Evolutionary conservation across 1,140 invertebrate species (phyloP), one percentile per base, ranked within the genome.

Genomic region (Myzus persicae): DNA sequence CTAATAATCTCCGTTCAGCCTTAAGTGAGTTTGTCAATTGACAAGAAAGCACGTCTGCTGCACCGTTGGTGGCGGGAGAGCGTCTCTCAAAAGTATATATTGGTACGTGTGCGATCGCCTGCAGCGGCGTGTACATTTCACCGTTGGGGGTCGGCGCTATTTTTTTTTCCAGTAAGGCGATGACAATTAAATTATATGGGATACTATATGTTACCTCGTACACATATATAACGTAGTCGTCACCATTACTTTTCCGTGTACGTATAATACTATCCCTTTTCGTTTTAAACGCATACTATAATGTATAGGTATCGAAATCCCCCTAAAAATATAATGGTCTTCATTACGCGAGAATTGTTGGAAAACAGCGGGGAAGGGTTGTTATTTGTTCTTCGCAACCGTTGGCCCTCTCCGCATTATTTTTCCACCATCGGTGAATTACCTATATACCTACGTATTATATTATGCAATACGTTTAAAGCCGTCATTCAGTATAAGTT

Each of bases 1-100:
- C 5, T n/a, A n/a, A 76, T n/a, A 76, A 76, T 18, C 14, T n/a
- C 59, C 59, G 59, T 76, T 76, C 59, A n/a, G 59, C 14, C 11
- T 76, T 76, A 76, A 76, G 31, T 76, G 59, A 76, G 31, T 76
- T 76, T 76, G 59, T 76, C 31, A 76, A 76, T 76, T 76, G 59
- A 76, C 59, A 76, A 76, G n/a, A 76, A 76, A 76, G 24, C 40
- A 84, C 40, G 82, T 84, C 84, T 42, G 40, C 31, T 40, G 38
- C 40, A 42, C 14, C 11, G 84, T 26, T 31, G 84, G 42, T 87
- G 24, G 40, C 40, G 82, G 42, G 24, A 85, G 46, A 44, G 31
- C 42, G 42, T 87, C 40, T 87, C 46, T n/a, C 42, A 31, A 42
- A 42, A 26, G 24, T 67, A 76, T 36, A n/a, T 48, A 48, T 48